Conservation (phyloP, 2,797 vertebrate species). For the Diglossa cyanea region DNA sequence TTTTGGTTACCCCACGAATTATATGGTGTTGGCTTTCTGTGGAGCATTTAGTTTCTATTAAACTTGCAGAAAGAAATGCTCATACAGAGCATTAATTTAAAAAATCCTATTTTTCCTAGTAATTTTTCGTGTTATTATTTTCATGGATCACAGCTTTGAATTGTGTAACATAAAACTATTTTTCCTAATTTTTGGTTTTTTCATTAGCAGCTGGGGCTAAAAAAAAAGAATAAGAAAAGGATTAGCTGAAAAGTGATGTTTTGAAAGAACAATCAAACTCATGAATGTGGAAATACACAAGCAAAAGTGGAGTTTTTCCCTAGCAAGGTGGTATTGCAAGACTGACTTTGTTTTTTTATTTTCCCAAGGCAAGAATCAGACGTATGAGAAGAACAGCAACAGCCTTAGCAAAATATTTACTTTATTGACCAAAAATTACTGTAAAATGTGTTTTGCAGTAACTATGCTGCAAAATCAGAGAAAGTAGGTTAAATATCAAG, state of each 20-base stretch:
- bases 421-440: background rate
- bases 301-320: rapidly evolving
- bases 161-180: background rate
- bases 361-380: background rate
- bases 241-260: background rate
- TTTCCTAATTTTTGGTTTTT: background rate
- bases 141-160: background rate
- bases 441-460: background rate
- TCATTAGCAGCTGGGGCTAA: background rate
- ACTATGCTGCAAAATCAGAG: background rate
- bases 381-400: background rate
- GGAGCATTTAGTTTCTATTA: background rate
- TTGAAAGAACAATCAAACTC: background rate
- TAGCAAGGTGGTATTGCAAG: background rate
- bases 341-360: background rate
- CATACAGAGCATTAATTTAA: background rate
- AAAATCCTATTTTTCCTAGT: background rate
- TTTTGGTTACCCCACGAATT: background rate
- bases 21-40: background rate
- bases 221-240: background rate
- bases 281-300: background rate
- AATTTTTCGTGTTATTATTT: background rate
- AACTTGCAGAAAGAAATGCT: background rate
- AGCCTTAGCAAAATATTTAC: background rate
- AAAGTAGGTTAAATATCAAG: background rate